Percentiles rank a stretch among this genome's conserved stretches.
Evolutionary conservation across 2,113 vertebrate genomes (phyloP).

Genomic region (human (Homo sapiens)): DNA sequence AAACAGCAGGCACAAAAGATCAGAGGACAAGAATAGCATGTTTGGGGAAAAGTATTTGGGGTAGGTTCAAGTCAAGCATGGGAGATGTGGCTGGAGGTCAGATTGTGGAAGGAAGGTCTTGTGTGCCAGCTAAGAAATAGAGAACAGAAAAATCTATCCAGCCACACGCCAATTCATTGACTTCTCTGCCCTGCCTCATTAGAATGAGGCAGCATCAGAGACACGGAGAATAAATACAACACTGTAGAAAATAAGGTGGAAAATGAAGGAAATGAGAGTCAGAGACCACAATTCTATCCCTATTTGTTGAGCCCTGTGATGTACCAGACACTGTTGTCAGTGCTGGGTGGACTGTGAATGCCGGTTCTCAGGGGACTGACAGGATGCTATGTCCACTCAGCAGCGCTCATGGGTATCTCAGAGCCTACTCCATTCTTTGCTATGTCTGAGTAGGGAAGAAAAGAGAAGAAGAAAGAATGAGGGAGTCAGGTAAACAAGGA

Average conservation of each 20-base stretch:
- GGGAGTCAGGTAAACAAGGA: neutral
- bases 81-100: neutral
- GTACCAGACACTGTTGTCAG: neutral
- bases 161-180: neutral
- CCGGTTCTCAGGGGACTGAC: neutral
- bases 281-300: neutral
- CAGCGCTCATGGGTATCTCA: neutral
- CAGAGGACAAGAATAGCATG: neutral
- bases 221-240: neutral
- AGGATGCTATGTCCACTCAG: neutral
- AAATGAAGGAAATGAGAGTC: neutral
- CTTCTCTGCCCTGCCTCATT: neutral
- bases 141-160: neutral
- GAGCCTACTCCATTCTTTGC: neutral
- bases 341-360: neutral
- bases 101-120: neutral
- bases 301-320: neutral
- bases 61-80: neutral
- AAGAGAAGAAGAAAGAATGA: neutral
- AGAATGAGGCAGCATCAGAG: neutral
- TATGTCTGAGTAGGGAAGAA: neutral
- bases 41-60: neutral
- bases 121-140: neutral
- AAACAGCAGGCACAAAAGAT: neutral
- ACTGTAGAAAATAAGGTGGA: neutral